A percentile compares a stretch with the other conserved stretches of the same genome.
Conservation (phyloP, 2,797 vertebrate genomes). For the Pseudopleuronectes americanus region DNA sequence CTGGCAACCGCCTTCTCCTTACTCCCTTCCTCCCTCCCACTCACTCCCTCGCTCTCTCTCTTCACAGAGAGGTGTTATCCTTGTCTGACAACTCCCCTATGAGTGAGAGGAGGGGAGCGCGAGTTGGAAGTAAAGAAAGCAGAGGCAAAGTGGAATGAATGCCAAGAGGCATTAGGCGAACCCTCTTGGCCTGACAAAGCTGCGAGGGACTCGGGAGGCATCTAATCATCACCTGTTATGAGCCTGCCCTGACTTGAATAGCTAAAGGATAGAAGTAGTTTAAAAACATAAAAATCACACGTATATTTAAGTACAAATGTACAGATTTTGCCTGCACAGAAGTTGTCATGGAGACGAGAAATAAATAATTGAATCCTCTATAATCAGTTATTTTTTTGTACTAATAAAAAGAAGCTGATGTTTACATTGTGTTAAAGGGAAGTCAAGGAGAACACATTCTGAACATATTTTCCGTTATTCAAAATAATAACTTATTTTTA, state of each 20-base stretch:
- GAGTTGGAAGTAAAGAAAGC: constrained; percentile 55
- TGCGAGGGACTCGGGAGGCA: constrained; percentile 36
- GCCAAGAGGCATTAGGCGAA: constrained; percentile 67
- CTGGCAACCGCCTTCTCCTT: constrained; percentile 33
- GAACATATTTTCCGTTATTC: background rate
- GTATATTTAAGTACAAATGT: background rate
- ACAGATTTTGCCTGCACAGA: background rate
- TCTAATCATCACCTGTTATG: constrained; percentile 60
- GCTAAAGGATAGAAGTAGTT: background rate
- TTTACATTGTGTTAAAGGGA: background rate
- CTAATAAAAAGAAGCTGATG: background rate
- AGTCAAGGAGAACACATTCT: background rate
- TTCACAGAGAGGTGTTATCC: constrained; percentile 64
- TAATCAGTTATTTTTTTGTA: background rate
- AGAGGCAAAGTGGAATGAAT: constrained; percentile 57
- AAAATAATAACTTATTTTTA: too few relatives aligned
- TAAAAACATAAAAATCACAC: background rate
- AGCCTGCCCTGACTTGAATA: constrained; percentile 35
- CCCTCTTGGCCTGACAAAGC: constrained; percentile 52
- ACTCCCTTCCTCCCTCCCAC: constrained; percentile 37
- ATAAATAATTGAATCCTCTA: background rate
- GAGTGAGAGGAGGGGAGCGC: constrained; percentile 54
- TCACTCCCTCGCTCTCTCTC: constrained; percentile 37
- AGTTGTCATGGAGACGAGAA: background rate
- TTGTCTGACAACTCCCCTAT: constrained; percentile 71